These are phyloP conservation scores for Tubiluchus corallicola DNA, from an alignment of 2,888 invertebrate species.

Conservation along the genomic window DNA sequence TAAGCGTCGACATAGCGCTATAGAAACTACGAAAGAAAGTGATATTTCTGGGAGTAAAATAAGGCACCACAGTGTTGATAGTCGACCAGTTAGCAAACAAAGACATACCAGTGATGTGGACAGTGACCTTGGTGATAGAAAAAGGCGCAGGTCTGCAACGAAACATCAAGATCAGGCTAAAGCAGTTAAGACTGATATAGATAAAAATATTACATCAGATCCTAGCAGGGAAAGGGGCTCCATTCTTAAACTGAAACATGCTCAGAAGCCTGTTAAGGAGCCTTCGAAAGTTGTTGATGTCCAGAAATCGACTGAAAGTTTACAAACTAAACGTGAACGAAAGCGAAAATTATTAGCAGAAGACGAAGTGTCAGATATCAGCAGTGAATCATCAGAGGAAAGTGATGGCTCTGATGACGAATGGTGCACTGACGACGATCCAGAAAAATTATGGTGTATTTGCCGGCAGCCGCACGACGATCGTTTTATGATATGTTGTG, in stretches of 20 bases:
- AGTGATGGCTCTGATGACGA: constrained; percentile 12
- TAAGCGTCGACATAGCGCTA: neutral
- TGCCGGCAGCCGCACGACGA: constrained; percentile 87
- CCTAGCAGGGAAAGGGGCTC: too few relatives aligned
- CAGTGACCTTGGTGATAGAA: neutral
- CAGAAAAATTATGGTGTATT: constrained; percentile 80
- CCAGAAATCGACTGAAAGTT: too few relatives aligned
- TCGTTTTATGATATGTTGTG: constrained; percentile 87
- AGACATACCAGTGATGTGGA: neutral
- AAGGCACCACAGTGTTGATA: neutral
- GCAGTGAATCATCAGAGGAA: neutral
- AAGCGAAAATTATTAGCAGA: neutral
- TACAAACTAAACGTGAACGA: neutral
- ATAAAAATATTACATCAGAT: too few relatives aligned
- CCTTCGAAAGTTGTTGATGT: too few relatives aligned
- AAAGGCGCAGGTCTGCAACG: too few relatives aligned
- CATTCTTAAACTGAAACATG: too few relatives aligned
- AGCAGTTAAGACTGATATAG: too few relatives aligned
- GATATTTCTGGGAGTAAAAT: neutral
- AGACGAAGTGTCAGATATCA: neutral
- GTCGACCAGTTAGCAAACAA: neutral
- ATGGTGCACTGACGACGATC: constrained; percentile 54
- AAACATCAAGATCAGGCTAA: too few relatives aligned
- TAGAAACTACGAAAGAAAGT: neutral
- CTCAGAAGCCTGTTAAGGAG: too few relatives aligned